Percentiles rank a stretch among this genome's conserved stretches.
phyloP scores from a whole-genome alignment of 2,113 vertebrate species.

The Raja brachyura region DNA sequence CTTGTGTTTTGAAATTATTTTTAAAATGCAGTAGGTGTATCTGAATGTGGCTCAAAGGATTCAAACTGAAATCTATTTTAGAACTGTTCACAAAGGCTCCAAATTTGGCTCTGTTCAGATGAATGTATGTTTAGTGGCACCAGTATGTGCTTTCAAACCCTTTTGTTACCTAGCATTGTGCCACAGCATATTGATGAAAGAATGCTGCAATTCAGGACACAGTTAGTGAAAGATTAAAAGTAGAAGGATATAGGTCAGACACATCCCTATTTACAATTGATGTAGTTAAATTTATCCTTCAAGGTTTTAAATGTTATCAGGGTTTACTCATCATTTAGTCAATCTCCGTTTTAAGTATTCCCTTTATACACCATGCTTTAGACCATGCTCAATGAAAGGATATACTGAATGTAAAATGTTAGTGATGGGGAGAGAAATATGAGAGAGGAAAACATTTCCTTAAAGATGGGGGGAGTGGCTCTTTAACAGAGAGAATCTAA shows the following conservation, averaged over 20 bases:
- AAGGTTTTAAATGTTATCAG: neutral
- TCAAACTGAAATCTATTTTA: neutral
- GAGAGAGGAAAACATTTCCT: neutral
- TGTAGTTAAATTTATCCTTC: neutral
- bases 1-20: neutral
- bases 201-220: neutral
- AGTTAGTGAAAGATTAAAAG: neutral
- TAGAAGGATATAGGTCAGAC: neutral
- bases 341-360: neutral
- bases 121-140: neutral
- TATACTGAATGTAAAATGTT: neutral
- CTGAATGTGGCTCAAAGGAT: neutral
- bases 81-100: neutral
- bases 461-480: neutral
- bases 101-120: conserved; percentile 11
- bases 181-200: neutral
- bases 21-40: neutral
- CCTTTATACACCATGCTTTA: neutral
- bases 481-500: neutral
- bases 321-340: neutral
- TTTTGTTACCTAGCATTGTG: neutral
- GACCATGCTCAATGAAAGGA: neutral
- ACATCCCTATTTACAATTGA: neutral
- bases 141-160: neutral
- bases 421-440: neutral